Evolutionary conservation across 2,888 invertebrate genomes (phyloP), one percentile per base, ranked within the genome.

Genomic region (Oscheius sp.): DNA sequence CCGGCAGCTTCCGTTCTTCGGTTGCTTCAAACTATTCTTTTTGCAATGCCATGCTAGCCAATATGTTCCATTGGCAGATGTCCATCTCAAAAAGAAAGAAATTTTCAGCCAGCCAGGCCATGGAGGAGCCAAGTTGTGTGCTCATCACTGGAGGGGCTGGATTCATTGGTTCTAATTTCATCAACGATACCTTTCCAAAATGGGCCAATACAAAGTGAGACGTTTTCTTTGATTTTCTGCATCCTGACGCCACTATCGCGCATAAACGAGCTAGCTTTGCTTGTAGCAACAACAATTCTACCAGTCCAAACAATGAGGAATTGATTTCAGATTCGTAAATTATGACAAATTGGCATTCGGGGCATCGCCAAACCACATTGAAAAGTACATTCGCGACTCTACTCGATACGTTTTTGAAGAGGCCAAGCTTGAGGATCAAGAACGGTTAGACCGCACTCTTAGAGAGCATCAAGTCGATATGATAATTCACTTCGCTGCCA

Each of bases 161-260:
- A 42, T 85, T 86, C 70, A 85, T 85, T 65, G 85, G 84, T 37
- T 85, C 85, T 34, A 85, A 85, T 71, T 85, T 84, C 72, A 82
- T 86, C 68, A 85, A 85, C 69, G 80, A 75, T 70, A 78, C 81
- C 42, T 81, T 72, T 70, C 72, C 78, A 53, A 76, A 78, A 73
- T 86, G 85, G 85, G 71, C 72, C 46, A 72, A 73, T 45, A 73
- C 82, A 25, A 83, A 72, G 84, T 84, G 68, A 74, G 71, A 17
- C 12, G n/a, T 25, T 17, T 20, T 20, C 20, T 29, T 27, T 34
- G 2, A 10, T 27, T 10, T 50, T 20, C n/a, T 50, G 23, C 37
- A 34, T 6, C 37, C 37, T 34, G 37, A 6, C 37, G 12, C 37
- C 37, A 10, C 37, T 10, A 34, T 34, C 37, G 37, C 6, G 12